Evolutionary conservation across 2,113 vertebrate genomes (phyloP).

Genomic region (Mormyrus lacerda): DNA sequence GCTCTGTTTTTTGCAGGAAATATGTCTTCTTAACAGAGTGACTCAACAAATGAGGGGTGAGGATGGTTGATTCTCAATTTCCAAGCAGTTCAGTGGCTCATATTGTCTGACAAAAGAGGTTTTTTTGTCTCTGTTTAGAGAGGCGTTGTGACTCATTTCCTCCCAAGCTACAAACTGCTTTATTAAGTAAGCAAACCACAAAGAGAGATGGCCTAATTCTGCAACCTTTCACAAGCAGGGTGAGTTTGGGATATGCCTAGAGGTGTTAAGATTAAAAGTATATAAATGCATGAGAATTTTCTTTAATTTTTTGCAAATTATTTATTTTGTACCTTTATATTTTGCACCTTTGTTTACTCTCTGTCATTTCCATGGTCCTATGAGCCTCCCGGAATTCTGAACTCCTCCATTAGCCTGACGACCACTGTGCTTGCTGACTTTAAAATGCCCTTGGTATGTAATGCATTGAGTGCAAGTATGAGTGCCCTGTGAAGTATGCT

Average conservation of each 20-base stretch:
- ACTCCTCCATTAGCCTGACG: not conserved
- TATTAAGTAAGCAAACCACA: constrained; percentile 1
- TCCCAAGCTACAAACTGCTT: constrained; percentile 1
- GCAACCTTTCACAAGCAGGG: not conserved
- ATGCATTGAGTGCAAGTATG: not conserved
- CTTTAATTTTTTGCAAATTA: not conserved
- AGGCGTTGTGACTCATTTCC: constrained; percentile 8
- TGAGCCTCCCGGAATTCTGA: not conserved
- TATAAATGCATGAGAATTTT: not conserved
- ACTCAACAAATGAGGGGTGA: not conserved
- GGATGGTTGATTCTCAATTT: not conserved
- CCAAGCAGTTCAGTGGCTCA: not conserved
- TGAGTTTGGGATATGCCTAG: not conserved
- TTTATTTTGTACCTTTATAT: not conserved
- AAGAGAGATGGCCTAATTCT: constrained; percentile 12
- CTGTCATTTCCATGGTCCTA: not conserved
- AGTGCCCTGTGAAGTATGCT: not conserved
- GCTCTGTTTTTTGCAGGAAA: not conserved
- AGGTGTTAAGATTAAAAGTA: not conserved
- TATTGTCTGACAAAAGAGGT: not conserved
- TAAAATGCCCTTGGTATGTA: not conserved
- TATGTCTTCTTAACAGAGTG: not conserved
- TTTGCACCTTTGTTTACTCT: not conserved
- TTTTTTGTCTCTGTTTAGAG: constrained; percentile 2
- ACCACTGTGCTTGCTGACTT: not conserved